Evolutionary conservation across 2,888 invertebrate genomes (phyloP), one percentile per base, ranked within the genome.

Genomic region (Steromphala cineraria): DNA sequence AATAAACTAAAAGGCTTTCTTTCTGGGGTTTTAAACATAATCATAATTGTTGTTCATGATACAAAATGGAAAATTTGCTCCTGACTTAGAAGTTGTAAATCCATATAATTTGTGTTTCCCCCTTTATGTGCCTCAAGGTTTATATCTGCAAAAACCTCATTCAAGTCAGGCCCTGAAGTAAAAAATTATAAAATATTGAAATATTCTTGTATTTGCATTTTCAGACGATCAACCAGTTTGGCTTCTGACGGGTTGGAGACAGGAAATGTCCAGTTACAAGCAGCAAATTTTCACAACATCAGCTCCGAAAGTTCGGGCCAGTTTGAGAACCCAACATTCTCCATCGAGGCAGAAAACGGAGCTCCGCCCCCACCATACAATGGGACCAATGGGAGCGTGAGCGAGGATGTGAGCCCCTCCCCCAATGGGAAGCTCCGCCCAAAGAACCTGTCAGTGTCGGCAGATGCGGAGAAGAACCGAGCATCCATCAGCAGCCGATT

Each of bases 341-440:
- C 31, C 2, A 31, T 62, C 84, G 46, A 79, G 88, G 78, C 87
- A 87, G 77, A 86, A 86, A 71, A 87, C 86, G 83, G 88, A 86
- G 46, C 46, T 46, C 13, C 85, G 84, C 7, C 84, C 83, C 0
- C 53, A 82, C 13, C 46, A 15, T 62, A 62, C 62, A 62, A 62
- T 24, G 62, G 62, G 62, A 62, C 62, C 24, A 62, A 62, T 24
- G 28, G 62, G 28, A 62, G 7, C 1, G 62, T 28, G 15, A 24
- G 17, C 24, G 28, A 4, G 77, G 78, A 21, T 81, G 81, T 24
- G 76, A 82, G 7, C 84, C 83, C 36, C 82, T 46, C 46, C 46
- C 46, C 46, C 10, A 46, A 46, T 46, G 46, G 46, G 10, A 85
- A n/a, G 86, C 82, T 62, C 86, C 88, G 4, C 82, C 82, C 28